Conservation (phyloP, 1,140 invertebrate genomes). For the Ceratitis capitata region DNA sequence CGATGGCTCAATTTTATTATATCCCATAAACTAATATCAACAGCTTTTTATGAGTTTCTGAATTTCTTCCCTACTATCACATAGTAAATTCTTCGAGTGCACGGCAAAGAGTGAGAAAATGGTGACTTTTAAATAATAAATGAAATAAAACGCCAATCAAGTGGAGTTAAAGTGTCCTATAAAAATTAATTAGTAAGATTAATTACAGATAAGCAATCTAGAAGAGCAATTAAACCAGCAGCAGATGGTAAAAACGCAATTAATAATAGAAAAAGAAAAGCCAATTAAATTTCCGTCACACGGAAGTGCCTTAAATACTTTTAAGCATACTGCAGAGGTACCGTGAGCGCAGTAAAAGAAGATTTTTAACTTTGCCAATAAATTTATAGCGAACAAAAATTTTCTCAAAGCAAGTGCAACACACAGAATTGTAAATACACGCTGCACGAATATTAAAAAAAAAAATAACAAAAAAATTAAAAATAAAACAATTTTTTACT, state of each 20-base stretch:
- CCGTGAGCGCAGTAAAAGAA: neutral
- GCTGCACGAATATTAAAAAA: neutral
- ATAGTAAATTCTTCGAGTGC: too few relatives aligned
- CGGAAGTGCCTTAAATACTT: conserved; percentile 61
- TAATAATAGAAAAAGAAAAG: conserved; percentile 20
- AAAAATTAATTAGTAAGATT: neutral
- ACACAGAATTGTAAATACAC: conserved; percentile 16
- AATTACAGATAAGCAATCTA: neutral
- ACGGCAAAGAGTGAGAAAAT: neutral
- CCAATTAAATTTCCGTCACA: conserved; percentile 63
- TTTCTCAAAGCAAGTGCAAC: neutral
- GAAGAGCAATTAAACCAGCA: neutral
- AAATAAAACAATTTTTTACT: conserved; percentile 26
- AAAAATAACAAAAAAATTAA: neutral
- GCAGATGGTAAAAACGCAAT: neutral
- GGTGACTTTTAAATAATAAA: neutral
- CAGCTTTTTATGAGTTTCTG: neutral
- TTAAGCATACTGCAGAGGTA: neutral
- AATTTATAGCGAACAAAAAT: neutral
- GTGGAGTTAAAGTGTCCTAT: neutral
- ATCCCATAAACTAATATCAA: too few relatives aligned
- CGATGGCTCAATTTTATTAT: too few relatives aligned
- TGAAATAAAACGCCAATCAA: neutral
- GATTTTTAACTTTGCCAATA: conserved; percentile 17
- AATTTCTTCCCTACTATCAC: neutral